Evolutionary conservation across 2,797 vertebrate genomes (phyloP), one percentile per base, ranked within the genome.

Genomic region (Myripristis jacobus): DNA sequence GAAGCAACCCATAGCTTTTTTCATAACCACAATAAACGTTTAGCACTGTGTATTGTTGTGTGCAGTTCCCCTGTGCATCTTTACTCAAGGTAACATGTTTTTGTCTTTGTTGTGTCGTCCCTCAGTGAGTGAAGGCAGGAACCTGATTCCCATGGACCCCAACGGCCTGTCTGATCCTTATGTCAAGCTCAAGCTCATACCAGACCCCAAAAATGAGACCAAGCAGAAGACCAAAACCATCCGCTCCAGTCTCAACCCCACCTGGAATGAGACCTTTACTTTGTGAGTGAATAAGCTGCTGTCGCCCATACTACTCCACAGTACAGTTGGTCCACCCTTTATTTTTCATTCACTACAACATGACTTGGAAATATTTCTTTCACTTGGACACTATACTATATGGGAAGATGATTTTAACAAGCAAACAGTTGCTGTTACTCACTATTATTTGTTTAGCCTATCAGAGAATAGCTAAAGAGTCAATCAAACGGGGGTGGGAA

Each of bases 161-260:
- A 99, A 99, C n/a, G 98, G 98, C 43, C 94, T 97, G 75, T 99
- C 97, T 24, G 98, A 99, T 82, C 98, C 98, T 0, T 99, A 98
- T 0, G 97, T 99, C 65, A 99, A 99, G 88, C 96, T 99, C 89
- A 99, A 99, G 92, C 95, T 99, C 66, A 95, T 96, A 87, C 98
- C 98, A 19, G 98, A 99, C 79, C 98, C 98, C 47, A 99, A 98
- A 91, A 96, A 96, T 8, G 97, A 99, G 89, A 99, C 97, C 78
- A 99, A 99, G 91, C 94, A 98, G 70, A 99, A 99, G 94, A 98
- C 98, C 81, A 98, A 96, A 93, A 99, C 97, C 56, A 96, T 99
- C 90, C 96, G 96, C 78, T 95, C 96, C 34, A 96, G 91, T 8
- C 94, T 99, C 65, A 99, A 99, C 77, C 98, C 98, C 0, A 93